Conservation (phyloP, 2,113 vertebrate species). For the Notarius quadriscutis region DNA sequence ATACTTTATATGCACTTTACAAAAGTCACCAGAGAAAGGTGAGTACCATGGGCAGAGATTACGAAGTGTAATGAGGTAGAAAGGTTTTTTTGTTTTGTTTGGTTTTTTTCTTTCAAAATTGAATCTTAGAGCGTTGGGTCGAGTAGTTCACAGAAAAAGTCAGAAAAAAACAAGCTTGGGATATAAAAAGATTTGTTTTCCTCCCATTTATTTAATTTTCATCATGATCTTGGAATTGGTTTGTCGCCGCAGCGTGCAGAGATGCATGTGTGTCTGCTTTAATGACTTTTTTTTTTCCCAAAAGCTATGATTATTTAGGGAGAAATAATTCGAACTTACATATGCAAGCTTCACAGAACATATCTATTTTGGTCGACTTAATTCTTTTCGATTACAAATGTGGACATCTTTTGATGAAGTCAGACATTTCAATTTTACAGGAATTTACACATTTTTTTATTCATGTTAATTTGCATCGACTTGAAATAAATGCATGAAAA, state of each 20-base stretch:
- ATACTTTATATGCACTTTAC: conserved; percentile 9
- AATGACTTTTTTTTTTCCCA: neutral
- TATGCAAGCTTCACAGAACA: neutral
- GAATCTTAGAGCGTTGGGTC: neutral
- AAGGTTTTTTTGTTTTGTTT: neutral
- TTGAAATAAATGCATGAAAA: neutral
- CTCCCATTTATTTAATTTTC: neutral
- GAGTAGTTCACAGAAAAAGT: neutral
- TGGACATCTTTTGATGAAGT: neutral
- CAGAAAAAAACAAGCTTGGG: neutral
- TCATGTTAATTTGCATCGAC: neutral
- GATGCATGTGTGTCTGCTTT: neutral
- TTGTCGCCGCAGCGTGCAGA: neutral
- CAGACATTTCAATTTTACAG: no score
- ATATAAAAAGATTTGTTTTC: neutral
- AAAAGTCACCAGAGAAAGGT: neutral
- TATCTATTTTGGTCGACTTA: neutral
- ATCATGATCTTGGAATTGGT: neutral
- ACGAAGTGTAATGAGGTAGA: conserved; percentile 4
- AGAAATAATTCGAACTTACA: neutral
- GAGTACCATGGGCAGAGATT: neutral
- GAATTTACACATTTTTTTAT: neutral
- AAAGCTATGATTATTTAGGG: conserved; percentile 19
- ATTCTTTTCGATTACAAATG: neutral
- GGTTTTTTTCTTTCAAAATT: neutral